Evolutionary conservation across 2,113 vertebrate genomes (phyloP), one percentile per base, ranked within the genome.

Genomic region (Leptobrachium ailaonicum): DNA sequence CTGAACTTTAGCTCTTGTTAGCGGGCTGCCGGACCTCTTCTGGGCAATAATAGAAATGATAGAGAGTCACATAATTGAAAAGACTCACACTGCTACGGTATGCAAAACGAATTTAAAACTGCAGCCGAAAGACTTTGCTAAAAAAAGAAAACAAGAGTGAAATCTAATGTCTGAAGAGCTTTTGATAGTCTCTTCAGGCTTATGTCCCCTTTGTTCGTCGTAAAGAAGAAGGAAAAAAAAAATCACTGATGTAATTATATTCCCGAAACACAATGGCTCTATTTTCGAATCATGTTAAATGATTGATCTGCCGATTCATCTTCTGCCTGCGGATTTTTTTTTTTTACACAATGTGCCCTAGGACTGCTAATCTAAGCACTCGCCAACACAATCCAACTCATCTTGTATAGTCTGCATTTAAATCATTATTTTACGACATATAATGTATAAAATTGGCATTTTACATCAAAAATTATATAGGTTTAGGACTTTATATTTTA

Each of bases 1-100:
- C 93, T 95, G 92, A 94, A 93, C 91, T 94, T 93, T 94, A 94
- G 92, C 93, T 91, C 92, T 91, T 94, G 93, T 93, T 95, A 94
- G 93, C 93, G 93, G 93, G 92, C 91, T 93, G 90, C 90, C 89
- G 90, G 90, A 89, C 92, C 87, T 91, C 91, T 91, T 92, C 92
- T 92, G 90, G 91, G 87, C 88, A 89, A 91, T 89, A 89, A 94
- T 85, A 89, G 90, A 93, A 92, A 93, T 89, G 85, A 88, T 82
- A 83, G 89, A 90, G 90, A 90, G 89, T 88, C 88, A 82, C 90
- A 91, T 90, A 91, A 92, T 92, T 94, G 91, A 91, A 92, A 90
- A 89, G 88, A 85, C 76, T 89, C 87, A 92, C 91, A 90, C 90
- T 87, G 88, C 89, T 88, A 76, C 14, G 87, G 85, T 77, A 85